A percentile compares a stretch with the other conserved stretches of the same genome.
These are phyloP conservation scores for Chascanopsetta lugubris DNA, from an alignment of 2,113 vertebrate genomes.

Conservation along the genomic window DNA sequence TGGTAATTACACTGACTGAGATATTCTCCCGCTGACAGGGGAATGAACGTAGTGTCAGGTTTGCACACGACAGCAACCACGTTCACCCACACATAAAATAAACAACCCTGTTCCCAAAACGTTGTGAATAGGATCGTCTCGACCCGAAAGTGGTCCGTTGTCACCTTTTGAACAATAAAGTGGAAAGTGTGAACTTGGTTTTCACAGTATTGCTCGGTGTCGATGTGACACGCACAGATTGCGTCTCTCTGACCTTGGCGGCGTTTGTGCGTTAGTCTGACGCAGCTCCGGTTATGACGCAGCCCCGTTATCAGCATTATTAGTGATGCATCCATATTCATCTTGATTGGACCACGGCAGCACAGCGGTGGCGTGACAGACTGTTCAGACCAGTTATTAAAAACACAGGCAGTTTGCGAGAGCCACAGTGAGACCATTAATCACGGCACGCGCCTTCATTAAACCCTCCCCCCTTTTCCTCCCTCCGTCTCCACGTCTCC, in stretches of 20 bases:
- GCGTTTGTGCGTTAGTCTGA: background rate
- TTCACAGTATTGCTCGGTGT: background rate
- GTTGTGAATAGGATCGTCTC: too few species aligned
- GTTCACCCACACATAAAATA: too few species aligned
- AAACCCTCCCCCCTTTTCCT: constrained; percentile 40
- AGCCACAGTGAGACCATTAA: constrained; percentile 68
- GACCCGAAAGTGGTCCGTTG: too few species aligned
- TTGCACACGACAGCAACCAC: too few species aligned
- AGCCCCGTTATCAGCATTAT: constrained; percentile 12
- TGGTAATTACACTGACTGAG: too few species aligned
- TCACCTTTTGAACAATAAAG: too few species aligned
- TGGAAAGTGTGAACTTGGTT: too few species aligned
- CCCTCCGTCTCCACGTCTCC: constrained; percentile 12
- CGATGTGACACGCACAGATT: background rate
- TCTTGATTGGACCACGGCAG: constrained; percentile 45
- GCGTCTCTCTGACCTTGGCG: background rate
- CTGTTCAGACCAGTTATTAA: constrained; percentile 62
- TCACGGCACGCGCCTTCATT: constrained; percentile 70
- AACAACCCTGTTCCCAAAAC: too few species aligned
- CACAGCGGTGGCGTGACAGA: constrained; percentile 42
- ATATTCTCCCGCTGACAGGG: too few species aligned
- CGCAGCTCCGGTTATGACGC: background rate
- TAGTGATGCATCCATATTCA: constrained; percentile 54
- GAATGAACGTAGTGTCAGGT: too few species aligned
- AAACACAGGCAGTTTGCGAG: constrained; percentile 67